phyloP scores from a whole-genome alignment of 1,140 invertebrate genomes.

The Dreissena polymorpha region DNA sequence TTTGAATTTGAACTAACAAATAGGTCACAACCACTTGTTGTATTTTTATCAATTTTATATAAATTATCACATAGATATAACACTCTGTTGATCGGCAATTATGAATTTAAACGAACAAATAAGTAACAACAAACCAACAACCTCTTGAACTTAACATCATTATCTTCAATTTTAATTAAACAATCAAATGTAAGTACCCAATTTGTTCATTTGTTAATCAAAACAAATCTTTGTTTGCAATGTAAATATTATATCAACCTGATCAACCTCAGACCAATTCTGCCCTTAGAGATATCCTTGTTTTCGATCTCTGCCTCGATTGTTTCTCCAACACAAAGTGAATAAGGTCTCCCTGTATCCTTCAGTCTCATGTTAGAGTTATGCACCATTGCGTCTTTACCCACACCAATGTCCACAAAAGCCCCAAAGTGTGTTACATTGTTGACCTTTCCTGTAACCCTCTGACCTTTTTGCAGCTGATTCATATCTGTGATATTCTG shows the following conservation, averaged over 20 bases:
- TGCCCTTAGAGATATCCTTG: conserved; percentile 81
- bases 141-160: not conserved
- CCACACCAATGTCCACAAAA: conserved; percentile 94
- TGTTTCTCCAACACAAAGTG: conserved; percentile 86
- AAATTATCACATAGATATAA: too few species aligned
- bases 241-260: conserved; percentile 37
- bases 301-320: conserved; percentile 84
- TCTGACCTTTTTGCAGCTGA: conserved; percentile 82
- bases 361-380: conserved; percentile 67
- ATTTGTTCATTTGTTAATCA: too few species aligned
- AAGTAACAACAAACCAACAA: not conserved
- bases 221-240: not conserved
- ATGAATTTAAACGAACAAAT: not conserved
- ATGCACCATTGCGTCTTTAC: conserved; percentile 88
- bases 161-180: not conserved
- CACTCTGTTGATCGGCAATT: not conserved
- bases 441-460: conserved; percentile 81
- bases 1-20: too few species aligned
- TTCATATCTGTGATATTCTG: conserved; percentile 83
- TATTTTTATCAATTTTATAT: too few species aligned
- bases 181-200: not conserved
- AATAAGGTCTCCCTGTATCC: not conserved
- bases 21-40: too few species aligned
- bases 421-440: conserved; percentile 95
- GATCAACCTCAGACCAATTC: conserved; percentile 81